phyloP scores from a whole-genome alignment of 2,797 vertebrate species.

The Sebastes nivosus region DNA sequence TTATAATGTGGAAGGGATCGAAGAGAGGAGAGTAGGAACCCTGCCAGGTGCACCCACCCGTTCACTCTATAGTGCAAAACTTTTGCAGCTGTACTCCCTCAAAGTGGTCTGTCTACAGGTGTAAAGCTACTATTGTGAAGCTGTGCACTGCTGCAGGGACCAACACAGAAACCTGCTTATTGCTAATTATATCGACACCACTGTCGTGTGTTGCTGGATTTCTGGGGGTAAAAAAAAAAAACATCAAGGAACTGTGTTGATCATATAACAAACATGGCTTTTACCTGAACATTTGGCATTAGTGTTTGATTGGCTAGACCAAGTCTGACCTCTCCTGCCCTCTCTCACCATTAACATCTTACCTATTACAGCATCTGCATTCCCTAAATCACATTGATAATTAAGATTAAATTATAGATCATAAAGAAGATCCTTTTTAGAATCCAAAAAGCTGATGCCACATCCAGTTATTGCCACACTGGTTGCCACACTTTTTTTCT shows the following conservation, averaged over 20 bases:
- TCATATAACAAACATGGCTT: background rate
- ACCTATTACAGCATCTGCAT: background rate
- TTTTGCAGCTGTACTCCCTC: constrained; percentile 38
- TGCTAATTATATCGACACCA: background rate
- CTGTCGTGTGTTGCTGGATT: background rate
- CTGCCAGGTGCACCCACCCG: constrained; percentile 21
- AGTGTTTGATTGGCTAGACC: background rate
- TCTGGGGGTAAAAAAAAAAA: background rate
- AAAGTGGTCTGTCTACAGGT: constrained; percentile 27
- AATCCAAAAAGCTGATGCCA: background rate
- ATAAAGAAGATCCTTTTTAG: background rate
- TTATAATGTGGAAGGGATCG: background rate
- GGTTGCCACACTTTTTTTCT: background rate
- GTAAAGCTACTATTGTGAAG: constrained; percentile 13
- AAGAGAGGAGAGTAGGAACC: constrained; percentile 2
- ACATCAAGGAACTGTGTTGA: background rate
- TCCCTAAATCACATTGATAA: background rate
- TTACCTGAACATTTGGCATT: background rate
- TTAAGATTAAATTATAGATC: background rate
- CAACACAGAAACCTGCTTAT: background rate
- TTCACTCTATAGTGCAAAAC: constrained; percentile 17
- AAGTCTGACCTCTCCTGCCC: background rate
- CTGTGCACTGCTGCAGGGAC: background rate
- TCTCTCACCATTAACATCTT: background rate
- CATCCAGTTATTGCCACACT: background rate